These are phyloP conservation scores for Grammomys dolichurus DNA, from an alignment of 2,113 vertebrate genomes.

Conservation along the genomic window DNA sequence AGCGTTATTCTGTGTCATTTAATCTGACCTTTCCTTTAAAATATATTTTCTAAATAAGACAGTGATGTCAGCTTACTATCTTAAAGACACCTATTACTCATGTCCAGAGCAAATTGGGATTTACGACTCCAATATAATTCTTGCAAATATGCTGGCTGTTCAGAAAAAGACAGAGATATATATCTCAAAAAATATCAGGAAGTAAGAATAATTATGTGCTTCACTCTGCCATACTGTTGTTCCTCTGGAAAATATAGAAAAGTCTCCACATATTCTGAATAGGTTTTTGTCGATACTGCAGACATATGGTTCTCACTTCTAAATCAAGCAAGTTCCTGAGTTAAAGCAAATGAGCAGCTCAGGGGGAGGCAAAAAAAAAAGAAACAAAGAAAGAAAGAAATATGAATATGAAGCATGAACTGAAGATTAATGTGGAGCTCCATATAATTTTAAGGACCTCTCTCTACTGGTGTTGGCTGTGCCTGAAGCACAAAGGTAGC, in stretches of 20 bases:
- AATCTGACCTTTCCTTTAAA: constrained; percentile 82
- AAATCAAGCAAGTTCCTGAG: constrained; percentile 81
- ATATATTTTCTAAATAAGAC: constrained; percentile 84
- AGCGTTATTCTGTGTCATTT: constrained; percentile 77
- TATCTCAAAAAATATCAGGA: constrained; percentile 88
- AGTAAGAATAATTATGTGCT: constrained; percentile 88
- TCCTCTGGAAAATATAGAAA: constrained; percentile 81
- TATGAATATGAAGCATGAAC: background rate
- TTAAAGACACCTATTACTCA: constrained; percentile 89
- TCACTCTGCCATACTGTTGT: constrained; percentile 86
- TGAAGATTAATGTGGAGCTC: constrained; percentile 12
- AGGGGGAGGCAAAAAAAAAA: constrained; percentile 4
- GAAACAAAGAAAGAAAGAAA: background rate
- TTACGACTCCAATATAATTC: constrained; percentile 90
- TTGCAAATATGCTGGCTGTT: constrained; percentile 88
- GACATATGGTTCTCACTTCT: constrained; percentile 80
- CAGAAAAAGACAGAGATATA: constrained; percentile 89
- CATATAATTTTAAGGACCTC: background rate
- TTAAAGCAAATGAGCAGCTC: constrained; percentile 75
- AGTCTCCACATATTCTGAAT: constrained; percentile 82
- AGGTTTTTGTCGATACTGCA: constrained; percentile 81
- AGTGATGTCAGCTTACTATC: constrained; percentile 83
- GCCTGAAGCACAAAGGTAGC: constrained; percentile 42
- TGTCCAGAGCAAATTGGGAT: constrained; percentile 87
- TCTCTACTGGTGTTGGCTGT: background rate